phyloP scores from a whole-genome alignment of 1,140 invertebrate genomes.

The Metaphire vulgaris region DNA sequence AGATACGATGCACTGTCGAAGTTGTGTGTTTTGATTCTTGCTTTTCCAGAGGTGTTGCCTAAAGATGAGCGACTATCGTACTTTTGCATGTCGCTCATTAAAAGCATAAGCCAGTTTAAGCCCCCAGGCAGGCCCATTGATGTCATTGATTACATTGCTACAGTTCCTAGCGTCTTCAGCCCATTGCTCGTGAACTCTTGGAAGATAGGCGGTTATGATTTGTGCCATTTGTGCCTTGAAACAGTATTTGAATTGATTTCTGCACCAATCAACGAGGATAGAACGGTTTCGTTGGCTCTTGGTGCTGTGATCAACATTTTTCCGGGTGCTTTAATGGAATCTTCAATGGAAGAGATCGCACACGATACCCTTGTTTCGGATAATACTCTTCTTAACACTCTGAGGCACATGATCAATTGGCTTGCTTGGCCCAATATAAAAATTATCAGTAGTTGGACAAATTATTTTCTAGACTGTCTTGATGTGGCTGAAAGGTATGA shows the following conservation, averaged over 20 bases:
- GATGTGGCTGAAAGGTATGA: neutral
- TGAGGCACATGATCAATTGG: neutral
- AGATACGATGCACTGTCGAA: neutral
- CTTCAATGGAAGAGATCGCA: neutral
- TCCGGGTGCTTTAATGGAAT: neutral
- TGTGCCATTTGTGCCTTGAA: neutral
- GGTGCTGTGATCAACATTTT: neutral
- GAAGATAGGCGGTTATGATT: neutral
- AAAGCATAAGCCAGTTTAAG: neutral
- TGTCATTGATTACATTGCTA: neutral
- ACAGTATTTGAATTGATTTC: neutral
- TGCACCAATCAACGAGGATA: neutral
- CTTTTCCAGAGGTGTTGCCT: neutral
- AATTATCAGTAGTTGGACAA: neutral
- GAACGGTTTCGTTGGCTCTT: neutral
- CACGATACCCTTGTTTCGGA: neutral
- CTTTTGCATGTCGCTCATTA: neutral
- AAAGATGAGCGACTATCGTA: neutral
- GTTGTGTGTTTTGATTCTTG: neutral
- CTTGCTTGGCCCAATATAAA: neutral
- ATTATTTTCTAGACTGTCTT: neutral
- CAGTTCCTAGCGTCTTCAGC: neutral
- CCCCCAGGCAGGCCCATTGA: neutral
- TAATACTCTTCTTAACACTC: neutral
- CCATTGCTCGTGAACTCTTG: neutral